Conservation (phyloP, 2,888 invertebrate species). For the Hydroisotoma schaefferi region DNA sequence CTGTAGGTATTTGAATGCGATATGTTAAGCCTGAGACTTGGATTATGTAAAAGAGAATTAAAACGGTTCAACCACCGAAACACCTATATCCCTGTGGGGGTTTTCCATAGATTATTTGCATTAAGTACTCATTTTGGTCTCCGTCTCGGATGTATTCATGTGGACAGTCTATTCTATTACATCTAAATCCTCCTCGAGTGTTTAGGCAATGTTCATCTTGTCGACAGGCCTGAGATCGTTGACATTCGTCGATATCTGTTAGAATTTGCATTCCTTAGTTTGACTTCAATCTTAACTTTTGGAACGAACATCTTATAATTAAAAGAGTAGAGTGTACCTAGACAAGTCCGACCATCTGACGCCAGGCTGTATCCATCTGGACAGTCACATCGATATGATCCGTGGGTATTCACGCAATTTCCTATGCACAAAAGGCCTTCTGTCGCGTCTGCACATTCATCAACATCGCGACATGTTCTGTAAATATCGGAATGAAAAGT, state of each 20-base stretch:
- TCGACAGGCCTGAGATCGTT: constrained; percentile 53
- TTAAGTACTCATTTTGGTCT: constrained; percentile 78
- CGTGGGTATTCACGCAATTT: constrained; percentile 78
- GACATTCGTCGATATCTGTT: constrained; percentile 71
- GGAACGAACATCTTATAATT: too few species aligned
- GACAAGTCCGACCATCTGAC: constrained; percentile 72
- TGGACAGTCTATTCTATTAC: constrained; percentile 82
- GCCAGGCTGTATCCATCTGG: constrained; percentile 74
- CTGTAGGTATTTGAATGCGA: too few species aligned
- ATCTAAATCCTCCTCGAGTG: constrained; percentile 81
- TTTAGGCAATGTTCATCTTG: constrained; percentile 80
- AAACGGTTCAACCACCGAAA: too few species aligned
- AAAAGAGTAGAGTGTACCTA: constrained; percentile 61
- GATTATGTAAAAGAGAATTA: too few species aligned
- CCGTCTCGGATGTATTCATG: constrained; percentile 73
- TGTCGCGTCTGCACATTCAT: constrained; percentile 43
- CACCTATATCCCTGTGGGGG: too few species aligned
- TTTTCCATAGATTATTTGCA: too few species aligned
- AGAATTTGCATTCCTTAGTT: constrained; percentile 19
- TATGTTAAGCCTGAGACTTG: too few species aligned
- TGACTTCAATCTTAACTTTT: neutral
- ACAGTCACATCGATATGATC: constrained; percentile 70
- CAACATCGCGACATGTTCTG: constrained; percentile 55
- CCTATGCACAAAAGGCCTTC: constrained; percentile 59
- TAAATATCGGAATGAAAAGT: neutral